These are phyloP conservation scores for Chrysodeixis includens DNA, from an alignment of 2,888 invertebrate genomes.

Conservation along the genomic window DNA sequence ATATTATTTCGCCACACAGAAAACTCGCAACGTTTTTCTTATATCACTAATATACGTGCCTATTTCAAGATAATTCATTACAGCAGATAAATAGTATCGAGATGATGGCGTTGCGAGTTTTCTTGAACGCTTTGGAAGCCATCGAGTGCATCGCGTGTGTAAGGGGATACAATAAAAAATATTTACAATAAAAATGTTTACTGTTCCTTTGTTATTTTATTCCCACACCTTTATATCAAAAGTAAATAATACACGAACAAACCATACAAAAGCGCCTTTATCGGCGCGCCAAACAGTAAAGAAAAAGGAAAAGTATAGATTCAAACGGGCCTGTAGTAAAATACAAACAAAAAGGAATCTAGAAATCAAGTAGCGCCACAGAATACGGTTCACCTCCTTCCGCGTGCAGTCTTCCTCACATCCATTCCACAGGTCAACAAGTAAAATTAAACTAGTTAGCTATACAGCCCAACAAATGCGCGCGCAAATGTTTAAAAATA, in stretches of 20 bases:
- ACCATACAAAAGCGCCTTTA: not conserved
- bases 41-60: conserved; percentile 64
- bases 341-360: not conserved
- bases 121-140: conserved; percentile 73
- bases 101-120: conserved; percentile 69
- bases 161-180: conserved; percentile 87
- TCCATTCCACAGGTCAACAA: not conserved
- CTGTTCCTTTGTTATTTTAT: conserved; percentile 82
- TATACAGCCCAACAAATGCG: not conserved
- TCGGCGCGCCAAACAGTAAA: not conserved
- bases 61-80: conserved; percentile 54
- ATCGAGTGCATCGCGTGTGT: conserved; percentile 82
- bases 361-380: not conserved
- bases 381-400: not conserved
- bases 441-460: not conserved
- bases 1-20: conserved; percentile 71
- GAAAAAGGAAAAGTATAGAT: not conserved
- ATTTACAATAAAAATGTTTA: conserved; percentile 89
- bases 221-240: conserved; percentile 39
- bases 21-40: conserved; percentile 72
- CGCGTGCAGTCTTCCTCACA: not conserved
- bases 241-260: not conserved
- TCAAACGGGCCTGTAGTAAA: not conserved
- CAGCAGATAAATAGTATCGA: conserved; percentile 32
- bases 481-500: not conserved